Evolutionary conservation across 2,113 vertebrate genomes (phyloP).

Genomic region (Engraulis encrasicolus): DNA sequence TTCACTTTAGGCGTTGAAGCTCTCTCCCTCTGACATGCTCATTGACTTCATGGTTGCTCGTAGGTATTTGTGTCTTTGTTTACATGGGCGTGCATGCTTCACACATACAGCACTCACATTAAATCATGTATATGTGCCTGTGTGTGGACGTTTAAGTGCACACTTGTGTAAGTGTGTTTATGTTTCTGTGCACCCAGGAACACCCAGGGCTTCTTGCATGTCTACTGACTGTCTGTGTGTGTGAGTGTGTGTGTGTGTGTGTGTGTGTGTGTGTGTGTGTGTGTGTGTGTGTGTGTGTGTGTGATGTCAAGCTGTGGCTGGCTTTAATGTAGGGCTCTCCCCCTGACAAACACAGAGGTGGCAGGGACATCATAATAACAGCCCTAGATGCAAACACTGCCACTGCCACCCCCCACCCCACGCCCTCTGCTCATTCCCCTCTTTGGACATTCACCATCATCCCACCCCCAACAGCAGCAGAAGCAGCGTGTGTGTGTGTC

Average conservation of each 20-base stretch:
- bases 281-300: no score
- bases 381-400: neutral
- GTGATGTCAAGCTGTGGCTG: neutral
- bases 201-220: neutral
- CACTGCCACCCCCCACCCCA: no score
- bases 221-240: neutral
- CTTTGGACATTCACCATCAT: neutral
- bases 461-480: no score
- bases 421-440: neutral
- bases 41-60: neutral
- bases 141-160: neutral
- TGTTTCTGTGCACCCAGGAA: neutral
- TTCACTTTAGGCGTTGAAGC: neutral
- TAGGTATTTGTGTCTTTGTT: neutral
- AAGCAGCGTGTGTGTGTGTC: no score
- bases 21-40: neutral
- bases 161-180: neutral
- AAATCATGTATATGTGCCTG: no score
- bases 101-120: no score
- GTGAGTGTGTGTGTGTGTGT: neutral
- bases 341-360: neutral
- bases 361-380: neutral
- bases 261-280: no score
- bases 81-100: neutral
- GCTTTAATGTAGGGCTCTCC: neutral